These are phyloP conservation scores for Lottia gigantea DNA, from an alignment of 2,888 invertebrate genomes.

Conservation along the genomic window DNA sequence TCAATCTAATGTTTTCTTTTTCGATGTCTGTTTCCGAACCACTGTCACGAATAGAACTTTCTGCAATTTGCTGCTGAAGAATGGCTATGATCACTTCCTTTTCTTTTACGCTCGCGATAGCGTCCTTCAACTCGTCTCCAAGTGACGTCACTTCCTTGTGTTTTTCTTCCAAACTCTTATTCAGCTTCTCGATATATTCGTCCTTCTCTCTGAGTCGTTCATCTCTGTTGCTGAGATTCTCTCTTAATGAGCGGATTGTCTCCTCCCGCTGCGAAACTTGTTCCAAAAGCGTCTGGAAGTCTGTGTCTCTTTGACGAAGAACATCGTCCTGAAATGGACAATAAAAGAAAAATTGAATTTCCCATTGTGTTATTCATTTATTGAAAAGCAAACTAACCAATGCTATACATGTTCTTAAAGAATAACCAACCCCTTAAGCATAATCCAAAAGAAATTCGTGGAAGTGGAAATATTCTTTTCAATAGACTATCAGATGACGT, in stretches of 20 bases:
- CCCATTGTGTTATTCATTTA: conserved; percentile 37
- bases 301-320: conserved; percentile 34
- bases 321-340: conserved; percentile 38
- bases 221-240: conserved; percentile 53
- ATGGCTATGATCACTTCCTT: conserved; percentile 45
- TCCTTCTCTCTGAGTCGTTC: conserved; percentile 64
- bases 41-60: conserved; percentile 27
- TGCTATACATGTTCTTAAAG: too few species aligned
- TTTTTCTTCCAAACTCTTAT: conserved; percentile 48
- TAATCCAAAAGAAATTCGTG: too few species aligned
- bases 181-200: conserved; percentile 52
- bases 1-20: conserved; percentile 48
- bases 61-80: conserved; percentile 38
- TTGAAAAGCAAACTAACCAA: too few species aligned
- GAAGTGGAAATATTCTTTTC: too few species aligned
- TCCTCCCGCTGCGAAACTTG: conserved; percentile 55
- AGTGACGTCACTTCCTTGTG: conserved; percentile 52
- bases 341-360: conserved; percentile 36
- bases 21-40: conserved; percentile 47
- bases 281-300: conserved; percentile 48
- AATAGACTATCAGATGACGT: too few species aligned
- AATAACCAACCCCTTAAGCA: too few species aligned
- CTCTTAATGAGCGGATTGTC: conserved; percentile 49
- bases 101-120: conserved; percentile 45
- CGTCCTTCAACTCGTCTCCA: conserved; percentile 51